These are phyloP conservation scores for Acleris sparsana DNA, from an alignment of 2,888 invertebrate species.

Conservation along the genomic window DNA sequence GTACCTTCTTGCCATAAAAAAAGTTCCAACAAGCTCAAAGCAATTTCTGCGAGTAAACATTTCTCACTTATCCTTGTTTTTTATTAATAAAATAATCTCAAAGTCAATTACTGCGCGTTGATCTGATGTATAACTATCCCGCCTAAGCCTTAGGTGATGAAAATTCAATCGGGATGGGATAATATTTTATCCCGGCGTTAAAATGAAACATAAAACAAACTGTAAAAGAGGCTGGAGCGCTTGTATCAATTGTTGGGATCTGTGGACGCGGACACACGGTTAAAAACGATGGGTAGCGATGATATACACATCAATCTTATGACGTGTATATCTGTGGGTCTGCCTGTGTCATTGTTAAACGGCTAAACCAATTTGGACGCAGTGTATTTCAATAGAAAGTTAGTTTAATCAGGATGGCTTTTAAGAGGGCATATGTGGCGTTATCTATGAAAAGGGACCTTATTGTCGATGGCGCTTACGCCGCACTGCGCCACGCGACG, in stretches of 20 bases:
- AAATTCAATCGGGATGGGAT: constrained; percentile 70
- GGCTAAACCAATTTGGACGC: too few species aligned
- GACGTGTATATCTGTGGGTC: too few species aligned
- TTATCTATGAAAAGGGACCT: too few species aligned
- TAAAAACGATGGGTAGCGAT: constrained; percentile 12
- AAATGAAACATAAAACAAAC: constrained; percentile 73
- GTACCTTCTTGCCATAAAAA: too few species aligned
- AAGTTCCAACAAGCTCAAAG: neutral
- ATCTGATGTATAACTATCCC: constrained; percentile 51
- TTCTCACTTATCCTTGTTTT: neutral
- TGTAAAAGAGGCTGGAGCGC: constrained; percentile 61
- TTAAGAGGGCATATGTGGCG: too few species aligned
- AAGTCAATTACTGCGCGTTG: constrained; percentile 46
- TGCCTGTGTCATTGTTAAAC: too few species aligned
- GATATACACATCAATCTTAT: too few species aligned
- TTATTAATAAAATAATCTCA: constrained; percentile 29
- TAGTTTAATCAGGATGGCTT: too few species aligned
- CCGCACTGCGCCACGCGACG: too few species aligned
- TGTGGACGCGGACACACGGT: constrained; percentile 52
- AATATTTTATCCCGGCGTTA: constrained; percentile 63
- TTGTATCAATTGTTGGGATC: constrained; percentile 67
- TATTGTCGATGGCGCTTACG: too few species aligned
- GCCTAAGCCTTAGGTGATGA: constrained; percentile 62
- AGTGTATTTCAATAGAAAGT: too few species aligned
- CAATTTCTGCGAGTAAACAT: neutral